Evolutionary conservation across 2,888 invertebrate species (phyloP).

Genomic region (Sericinus montela): DNA sequence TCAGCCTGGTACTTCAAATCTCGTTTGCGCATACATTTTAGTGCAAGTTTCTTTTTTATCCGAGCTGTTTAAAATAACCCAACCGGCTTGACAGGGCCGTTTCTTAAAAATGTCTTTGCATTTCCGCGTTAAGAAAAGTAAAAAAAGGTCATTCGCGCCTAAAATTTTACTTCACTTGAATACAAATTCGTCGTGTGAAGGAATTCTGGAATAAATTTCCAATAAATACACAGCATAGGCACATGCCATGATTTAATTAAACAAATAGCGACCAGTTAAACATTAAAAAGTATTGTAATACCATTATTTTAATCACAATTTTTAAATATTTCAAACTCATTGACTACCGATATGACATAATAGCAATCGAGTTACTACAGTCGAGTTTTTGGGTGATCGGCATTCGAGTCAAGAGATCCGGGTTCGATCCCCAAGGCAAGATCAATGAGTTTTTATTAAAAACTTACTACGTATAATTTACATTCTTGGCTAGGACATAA

Average conservation of each 20-base stretch:
- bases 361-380: too few species aligned
- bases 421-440: too few species aligned
- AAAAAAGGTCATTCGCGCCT: slow-evolving; percentile 64
- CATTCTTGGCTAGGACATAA: too few species aligned
- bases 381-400: too few species aligned
- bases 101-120: slow-evolving; percentile 68
- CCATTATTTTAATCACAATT: not conserved
- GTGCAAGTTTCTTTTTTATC: slow-evolving; percentile 62
- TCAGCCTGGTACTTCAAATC: slow-evolving; percentile 65
- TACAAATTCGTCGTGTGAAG: slow-evolving; percentile 28
- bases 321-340: too few species aligned
- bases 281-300: too few species aligned
- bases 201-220: slow-evolving; percentile 26
- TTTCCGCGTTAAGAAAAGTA: slow-evolving; percentile 71
- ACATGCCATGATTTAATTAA: slow-evolving; percentile 14
- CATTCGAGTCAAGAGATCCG: too few species aligned
- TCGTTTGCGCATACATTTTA: slow-evolving; percentile 75
- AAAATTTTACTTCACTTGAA: slow-evolving; percentile 42
- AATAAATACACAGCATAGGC: slow-evolving; percentile 13
- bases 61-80: slow-evolving; percentile 57
- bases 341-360: too few species aligned
- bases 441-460: too few species aligned
- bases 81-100: slow-evolving; percentile 65
- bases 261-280: not conserved
- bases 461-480: too few species aligned